Evolutionary conservation across 2,888 invertebrate species (phyloP), one percentile per base, ranked within the genome.

Genomic region (Diadegma fenestrale): DNA sequence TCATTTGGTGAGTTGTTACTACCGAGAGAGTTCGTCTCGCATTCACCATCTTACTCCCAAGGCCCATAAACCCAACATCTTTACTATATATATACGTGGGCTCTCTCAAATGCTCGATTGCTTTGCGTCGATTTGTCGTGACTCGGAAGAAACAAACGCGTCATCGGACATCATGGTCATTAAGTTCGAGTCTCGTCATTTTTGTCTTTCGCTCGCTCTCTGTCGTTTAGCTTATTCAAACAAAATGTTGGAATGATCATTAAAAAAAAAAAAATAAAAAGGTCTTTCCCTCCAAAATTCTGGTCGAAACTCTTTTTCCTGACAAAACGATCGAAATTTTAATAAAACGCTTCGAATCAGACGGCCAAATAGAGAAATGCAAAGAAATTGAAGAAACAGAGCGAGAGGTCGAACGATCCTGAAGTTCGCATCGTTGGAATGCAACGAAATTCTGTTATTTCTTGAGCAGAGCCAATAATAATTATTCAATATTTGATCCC

Each of bases 281-380:
- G n/a, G 41, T 51, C 10, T 58, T 1, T 1, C 1, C 12, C 14
- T 26, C 14, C 14, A 5, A 58, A 26, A 58, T 26, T 3, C 14
- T 26, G 37, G 0, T 12, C 10, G 1, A 66, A 66, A 19, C 14
- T 22, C 2, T 8, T 17, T 26, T 45, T 12, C 14, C n/a, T 10
- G 30, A 17, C 26, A 19, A 7, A 37, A 37, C 37, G 37, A 37
- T 37, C 37, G 30, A 30, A 90, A 91, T 92, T 92, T 93, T 92
- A 93, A 93, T 92, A 93, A 93, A 93, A 37, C 91, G 93, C 91
- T 92, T 92, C 89, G 89, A 64, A 51, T 26, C 54, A 45, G 69
- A 73, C 33, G 64, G 63, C 45, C 43, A n/a, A 61, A 54, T 75
- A 64, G 68, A 58, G 26, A 58, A 83, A 69, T 14, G 14, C 6